These are phyloP conservation scores for Pseudomyrmex concolor DNA, from an alignment of 1,140 invertebrate species.

Conservation along the genomic window DNA sequence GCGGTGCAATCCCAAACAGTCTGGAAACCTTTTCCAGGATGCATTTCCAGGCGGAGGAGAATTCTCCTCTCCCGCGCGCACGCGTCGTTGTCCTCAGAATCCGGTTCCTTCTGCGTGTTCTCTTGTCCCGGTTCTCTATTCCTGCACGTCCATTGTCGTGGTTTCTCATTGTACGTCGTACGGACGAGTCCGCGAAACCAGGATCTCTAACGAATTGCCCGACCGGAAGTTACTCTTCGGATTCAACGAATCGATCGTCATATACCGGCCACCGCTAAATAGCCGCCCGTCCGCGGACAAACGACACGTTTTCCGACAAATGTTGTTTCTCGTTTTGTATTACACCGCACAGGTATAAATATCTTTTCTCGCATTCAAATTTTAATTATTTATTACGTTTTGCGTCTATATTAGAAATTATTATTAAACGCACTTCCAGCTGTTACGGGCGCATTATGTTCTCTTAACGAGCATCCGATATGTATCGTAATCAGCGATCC, in stretches of 20 bases:
- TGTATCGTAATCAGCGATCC: conserved; percentile 26
- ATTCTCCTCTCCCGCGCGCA: not conserved
- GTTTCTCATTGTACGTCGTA: conserved; percentile 74
- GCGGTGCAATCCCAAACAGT: not conserved
- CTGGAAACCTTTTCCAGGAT: conserved; percentile 62
- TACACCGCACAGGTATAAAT: not conserved
- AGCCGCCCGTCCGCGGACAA: conserved; percentile 38
- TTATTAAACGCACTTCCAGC: too few species aligned
- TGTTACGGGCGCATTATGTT: not conserved
- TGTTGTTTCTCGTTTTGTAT: conserved; percentile 27
- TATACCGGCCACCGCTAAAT: conserved; percentile 56
- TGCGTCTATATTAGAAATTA: too few species aligned
- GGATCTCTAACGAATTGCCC: conserved; percentile 78
- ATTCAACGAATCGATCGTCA: conserved; percentile 57
- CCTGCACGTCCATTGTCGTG: conserved; percentile 71
- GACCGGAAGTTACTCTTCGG: conserved; percentile 67
- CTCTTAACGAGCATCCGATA: not conserved
- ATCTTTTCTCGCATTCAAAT: not conserved
- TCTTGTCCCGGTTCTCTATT: conserved; percentile 41
- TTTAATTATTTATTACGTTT: too few species aligned
- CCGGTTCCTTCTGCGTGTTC: conserved; percentile 17
- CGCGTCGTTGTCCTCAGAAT: conserved; percentile 56
- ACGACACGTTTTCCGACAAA: conserved; percentile 1
- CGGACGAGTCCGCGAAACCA: conserved; percentile 47
- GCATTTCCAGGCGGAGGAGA: conserved; percentile 37